These are phyloP conservation scores for Perca flavescens DNA, from an alignment of 2,113 vertebrate species.

Conservation along the genomic window DNA sequence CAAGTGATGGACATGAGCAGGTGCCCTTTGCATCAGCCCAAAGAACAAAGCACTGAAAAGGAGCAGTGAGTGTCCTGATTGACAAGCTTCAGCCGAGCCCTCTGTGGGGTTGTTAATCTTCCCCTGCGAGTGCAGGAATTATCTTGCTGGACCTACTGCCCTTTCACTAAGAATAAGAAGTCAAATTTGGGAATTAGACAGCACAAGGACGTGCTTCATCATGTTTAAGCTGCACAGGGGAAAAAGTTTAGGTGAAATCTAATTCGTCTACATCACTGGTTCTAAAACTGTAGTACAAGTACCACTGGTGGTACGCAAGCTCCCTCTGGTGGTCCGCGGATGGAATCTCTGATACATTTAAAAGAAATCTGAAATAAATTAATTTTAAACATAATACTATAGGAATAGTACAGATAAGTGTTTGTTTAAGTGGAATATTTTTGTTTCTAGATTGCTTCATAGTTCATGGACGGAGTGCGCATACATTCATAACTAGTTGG, in stretches of 20 bases:
- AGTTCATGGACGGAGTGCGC: too few species aligned
- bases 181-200: slow-evolving; percentile 51
- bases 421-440: too few species aligned
- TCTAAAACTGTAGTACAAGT: too few species aligned
- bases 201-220: slow-evolving; percentile 32
- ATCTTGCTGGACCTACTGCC: slow-evolving; percentile 58
- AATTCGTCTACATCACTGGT: neutral
- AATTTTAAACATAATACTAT: too few species aligned
- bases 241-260: slow-evolving; percentile 17
- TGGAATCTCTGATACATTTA: too few species aligned
- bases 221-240: slow-evolving; percentile 12
- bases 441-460: too few species aligned
- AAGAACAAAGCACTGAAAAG: slow-evolving; percentile 65
- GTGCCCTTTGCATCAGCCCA: slow-evolving; percentile 59
- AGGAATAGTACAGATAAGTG: too few species aligned
- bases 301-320: too few species aligned
- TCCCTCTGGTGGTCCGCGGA: too few species aligned
- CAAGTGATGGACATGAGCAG: slow-evolving; percentile 41
- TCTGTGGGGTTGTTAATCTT: slow-evolving; percentile 60
- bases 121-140: slow-evolving; percentile 57
- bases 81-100: slow-evolving; percentile 59
- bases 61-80: slow-evolving; percentile 53
- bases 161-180: slow-evolving; percentile 49
- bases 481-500: too few species aligned
- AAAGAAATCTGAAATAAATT: too few species aligned